These are phyloP conservation scores for Polymixis lichenea DNA, from an alignment of 2,888 invertebrate species.

Conservation along the genomic window DNA sequence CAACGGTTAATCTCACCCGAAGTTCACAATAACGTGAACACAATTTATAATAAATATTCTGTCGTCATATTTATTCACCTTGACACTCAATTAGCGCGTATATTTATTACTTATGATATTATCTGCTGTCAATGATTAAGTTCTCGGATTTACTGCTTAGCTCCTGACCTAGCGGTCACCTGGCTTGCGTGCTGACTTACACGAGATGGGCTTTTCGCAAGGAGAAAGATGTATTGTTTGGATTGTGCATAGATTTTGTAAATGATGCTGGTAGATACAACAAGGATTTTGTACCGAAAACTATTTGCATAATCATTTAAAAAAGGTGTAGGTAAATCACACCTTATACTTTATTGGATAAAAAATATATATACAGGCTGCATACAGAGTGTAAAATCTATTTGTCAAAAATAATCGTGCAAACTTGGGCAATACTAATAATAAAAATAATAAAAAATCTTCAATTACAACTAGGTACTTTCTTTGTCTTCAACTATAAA, in stretches of 20 bases:
- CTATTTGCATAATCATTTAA: no score
- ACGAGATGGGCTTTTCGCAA: not conserved
- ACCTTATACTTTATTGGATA: no score
- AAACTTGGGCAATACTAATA: no score
- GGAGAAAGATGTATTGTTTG: constrained; percentile 28
- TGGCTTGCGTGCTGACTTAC: constrained; percentile 23
- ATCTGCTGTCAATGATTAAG: constrained; percentile 48
- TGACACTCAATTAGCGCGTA: constrained; percentile 57
- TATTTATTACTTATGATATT: constrained; percentile 51
- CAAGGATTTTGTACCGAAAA: no score
- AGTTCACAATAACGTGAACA: constrained; percentile 12
- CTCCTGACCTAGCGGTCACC: constrained; percentile 54
- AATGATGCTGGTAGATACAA: not conserved
- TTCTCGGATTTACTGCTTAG: constrained; percentile 39
- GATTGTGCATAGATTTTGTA: not conserved
- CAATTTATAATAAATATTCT: constrained; percentile 36
- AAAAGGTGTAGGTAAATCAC: no score
- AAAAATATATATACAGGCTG: no score
- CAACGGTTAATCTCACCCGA: not conserved
- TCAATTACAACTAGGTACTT: not conserved
- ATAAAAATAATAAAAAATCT: no score
- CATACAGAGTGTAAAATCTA: no score
- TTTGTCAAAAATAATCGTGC: no score
- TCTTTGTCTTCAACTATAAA: no score
- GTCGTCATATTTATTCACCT: constrained; percentile 34